Evolutionary conservation across 1,140 invertebrate species (phyloP).

Genomic region (Drosophila ananassae): DNA sequence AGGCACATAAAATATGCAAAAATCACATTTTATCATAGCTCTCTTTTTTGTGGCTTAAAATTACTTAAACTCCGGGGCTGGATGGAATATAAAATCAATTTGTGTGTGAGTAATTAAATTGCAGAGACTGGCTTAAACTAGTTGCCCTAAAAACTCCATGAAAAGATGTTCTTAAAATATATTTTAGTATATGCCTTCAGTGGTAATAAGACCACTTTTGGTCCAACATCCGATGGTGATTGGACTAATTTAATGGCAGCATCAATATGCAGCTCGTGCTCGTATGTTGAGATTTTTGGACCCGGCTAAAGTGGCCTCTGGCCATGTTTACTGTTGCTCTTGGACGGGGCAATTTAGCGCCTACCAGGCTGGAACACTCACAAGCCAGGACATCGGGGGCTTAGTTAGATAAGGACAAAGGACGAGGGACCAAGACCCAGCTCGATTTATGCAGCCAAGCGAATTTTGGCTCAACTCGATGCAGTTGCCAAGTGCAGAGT

Average conservation of each 20-base stretch:
- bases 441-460: conserved; percentile 58
- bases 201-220: neutral
- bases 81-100: neutral
- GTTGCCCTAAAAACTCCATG: neutral
- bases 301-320: conserved; percentile 38
- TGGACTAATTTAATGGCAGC: conserved; percentile 55
- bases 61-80: neutral
- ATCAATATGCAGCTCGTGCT: conserved; percentile 23
- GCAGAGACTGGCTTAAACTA: neutral
- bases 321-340: conserved; percentile 41
- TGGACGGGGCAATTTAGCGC: conserved; percentile 58
- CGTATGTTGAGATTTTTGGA: conserved; percentile 47
- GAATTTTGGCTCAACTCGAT: conserved; percentile 4
- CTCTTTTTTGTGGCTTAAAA: neutral
- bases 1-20: conserved; percentile 32
- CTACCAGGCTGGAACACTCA: conserved; percentile 24
- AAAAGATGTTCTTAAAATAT: no score
- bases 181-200: no score
- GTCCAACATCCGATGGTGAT: conserved; percentile 40
- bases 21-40: conserved; percentile 8
- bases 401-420: conserved; percentile 51
- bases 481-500: conserved; percentile 28
- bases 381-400: conserved; percentile 16
- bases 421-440: conserved; percentile 28
- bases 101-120: neutral